phyloP scores from a whole-genome alignment of 2,797 vertebrate species.

The Lycodopsis pacificus region DNA sequence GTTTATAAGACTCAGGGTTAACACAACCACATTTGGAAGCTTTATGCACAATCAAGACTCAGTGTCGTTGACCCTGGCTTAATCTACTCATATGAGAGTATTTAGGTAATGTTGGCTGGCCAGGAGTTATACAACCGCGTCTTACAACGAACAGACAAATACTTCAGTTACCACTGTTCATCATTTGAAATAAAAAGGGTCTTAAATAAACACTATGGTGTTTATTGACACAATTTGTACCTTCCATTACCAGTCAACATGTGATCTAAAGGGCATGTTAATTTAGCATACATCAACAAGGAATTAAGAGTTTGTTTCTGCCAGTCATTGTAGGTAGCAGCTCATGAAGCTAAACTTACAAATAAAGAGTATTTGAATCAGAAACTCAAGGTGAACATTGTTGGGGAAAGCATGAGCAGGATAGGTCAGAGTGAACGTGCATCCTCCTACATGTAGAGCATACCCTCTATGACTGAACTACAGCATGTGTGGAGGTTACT shows the following conservation, averaged over 20 bases:
- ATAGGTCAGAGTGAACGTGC: background rate
- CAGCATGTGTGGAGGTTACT: background rate
- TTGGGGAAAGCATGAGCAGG: no score
- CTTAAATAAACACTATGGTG: background rate
- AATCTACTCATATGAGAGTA: background rate
- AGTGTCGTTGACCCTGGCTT: background rate
- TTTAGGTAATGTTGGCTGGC: background rate
- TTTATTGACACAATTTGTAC: background rate
- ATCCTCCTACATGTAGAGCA: background rate
- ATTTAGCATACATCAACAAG: background rate
- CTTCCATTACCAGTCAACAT: background rate
- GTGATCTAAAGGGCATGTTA: background rate
- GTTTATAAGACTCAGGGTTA: background rate
- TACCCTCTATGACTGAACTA: background rate
- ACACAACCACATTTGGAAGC: background rate
- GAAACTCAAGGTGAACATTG: background rate
- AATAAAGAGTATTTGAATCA: background rate
- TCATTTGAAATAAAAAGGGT: background rate
- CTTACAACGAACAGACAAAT: background rate
- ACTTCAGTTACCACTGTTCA: background rate
- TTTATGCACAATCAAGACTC: background rate
- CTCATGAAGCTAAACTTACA: background rate
- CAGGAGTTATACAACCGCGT: background rate
- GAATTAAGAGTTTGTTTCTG: background rate
- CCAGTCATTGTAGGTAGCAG: background rate